These are phyloP conservation scores for Salvelinus alpinus DNA, from an alignment of 2,113 vertebrate species.

Conservation along the genomic window DNA sequence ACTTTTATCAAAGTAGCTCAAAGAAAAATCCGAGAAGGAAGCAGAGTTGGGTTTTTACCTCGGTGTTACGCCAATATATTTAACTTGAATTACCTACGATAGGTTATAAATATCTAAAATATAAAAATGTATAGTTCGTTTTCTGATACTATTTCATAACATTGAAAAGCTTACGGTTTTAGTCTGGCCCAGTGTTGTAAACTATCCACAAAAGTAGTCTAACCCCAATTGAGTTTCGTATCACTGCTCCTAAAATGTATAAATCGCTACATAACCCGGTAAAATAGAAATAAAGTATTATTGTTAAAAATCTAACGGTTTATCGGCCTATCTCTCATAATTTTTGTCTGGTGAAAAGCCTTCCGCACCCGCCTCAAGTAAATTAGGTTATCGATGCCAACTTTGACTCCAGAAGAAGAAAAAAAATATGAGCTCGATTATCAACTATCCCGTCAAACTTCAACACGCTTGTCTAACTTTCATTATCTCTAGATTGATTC, in stretches of 20 bases:
- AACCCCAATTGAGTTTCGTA: not conserved
- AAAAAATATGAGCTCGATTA: not conserved
- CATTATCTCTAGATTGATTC: not conserved
- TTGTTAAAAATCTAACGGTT: not conserved
- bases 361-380: constrained; percentile 49
- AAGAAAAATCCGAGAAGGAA: too few species aligned
- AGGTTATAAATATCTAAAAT: too few species aligned
- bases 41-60: too few species aligned
- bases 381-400: constrained; percentile 37
- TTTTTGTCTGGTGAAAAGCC: constrained; percentile 8
- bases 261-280: not conserved
- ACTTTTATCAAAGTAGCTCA: too few species aligned
- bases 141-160: too few species aligned
- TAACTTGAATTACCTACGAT: too few species aligned
- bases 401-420: constrained; percentile 27
- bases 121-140: too few species aligned
- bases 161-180: too few species aligned
- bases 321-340: not conserved
- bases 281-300: not conserved
- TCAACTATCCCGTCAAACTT: not conserved
- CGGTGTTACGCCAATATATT: too few species aligned
- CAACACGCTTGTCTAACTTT: not conserved
- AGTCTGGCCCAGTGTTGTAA: too few species aligned
- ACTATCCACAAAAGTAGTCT: too few species aligned
- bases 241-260: not conserved